Evolutionary conservation across 2,797 vertebrate genomes (phyloP), one percentile per base, ranked within the genome.

Genomic region (Scomberomorus guttatus): DNA sequence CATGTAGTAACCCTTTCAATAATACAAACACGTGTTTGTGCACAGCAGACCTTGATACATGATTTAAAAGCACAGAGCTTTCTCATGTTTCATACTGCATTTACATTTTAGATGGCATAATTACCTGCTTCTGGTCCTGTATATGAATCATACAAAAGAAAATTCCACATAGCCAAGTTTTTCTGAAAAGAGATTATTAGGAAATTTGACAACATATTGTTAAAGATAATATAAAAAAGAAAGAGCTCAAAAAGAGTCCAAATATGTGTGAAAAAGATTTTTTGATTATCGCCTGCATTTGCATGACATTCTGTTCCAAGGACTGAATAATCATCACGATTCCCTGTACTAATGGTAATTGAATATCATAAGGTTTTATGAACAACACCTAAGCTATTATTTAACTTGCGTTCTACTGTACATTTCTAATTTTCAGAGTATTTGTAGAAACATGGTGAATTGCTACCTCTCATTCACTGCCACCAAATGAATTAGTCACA

Each of bases 401-500:
- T 77, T 71, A 42, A 22, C 17, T 57, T 25, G 59, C 51, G 55
- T 75, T 82, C 52, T 69, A 3, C 59, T 25, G 18, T 39, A 29
- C 44, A 62, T 85, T 82, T 86, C 68, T 39, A 72, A 83, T 89
- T 78, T 84, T 62, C 51, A 1, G 50, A 70, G 58, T 77, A 48
- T 89, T 87, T 84, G 75, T 59, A 34, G 67, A 78, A 81, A 80
- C 72, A 52, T 7, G 3, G 48, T 58, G 71, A 81, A 69, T 67
- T 67, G 46, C 75, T 48, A 22, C 58, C 51, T 76, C 60, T 80
- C 70, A 72, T 74, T 86, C 70, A 18, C 52, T 54, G 59, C 66
- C 60, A 82, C 37, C 50, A 86, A 82, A 88, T 90, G 65, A 83
- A 88, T 89, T 79, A 86, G 88, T 91, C 67, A 79, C 77, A 77